These are phyloP conservation scores for Pseudopleuronectes americanus DNA, from an alignment of 2,797 vertebrate species.

Conservation along the genomic window DNA sequence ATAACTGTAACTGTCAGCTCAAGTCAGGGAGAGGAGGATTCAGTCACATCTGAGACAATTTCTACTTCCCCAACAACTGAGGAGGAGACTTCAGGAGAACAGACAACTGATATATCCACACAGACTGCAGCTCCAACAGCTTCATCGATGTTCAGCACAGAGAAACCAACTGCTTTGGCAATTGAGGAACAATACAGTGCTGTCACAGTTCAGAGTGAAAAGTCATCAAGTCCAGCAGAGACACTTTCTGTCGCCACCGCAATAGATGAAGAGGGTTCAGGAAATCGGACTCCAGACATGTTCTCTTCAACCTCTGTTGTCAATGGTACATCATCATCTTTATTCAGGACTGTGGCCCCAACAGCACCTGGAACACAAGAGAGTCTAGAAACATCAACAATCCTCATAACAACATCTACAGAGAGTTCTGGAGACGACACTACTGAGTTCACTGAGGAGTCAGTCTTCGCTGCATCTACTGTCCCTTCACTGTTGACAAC, in stretches of 20 bases:
- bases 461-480: background rate
- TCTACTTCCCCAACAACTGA: background rate
- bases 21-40: background rate
- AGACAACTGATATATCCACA: background rate
- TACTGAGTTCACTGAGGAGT: background rate
- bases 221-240: background rate
- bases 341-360: background rate
- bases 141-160: conserved; percentile 30
- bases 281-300: conserved; percentile 4
- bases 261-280: conserved; percentile 32
- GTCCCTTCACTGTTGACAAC: background rate
- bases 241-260: background rate
- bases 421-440: conserved; percentile 20
- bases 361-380: background rate
- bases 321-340: background rate
- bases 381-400: background rate
- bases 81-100: background rate
- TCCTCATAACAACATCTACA: background rate
- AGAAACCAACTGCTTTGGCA: conserved; percentile 11
- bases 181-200: background rate
- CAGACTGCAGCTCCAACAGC: background rate
- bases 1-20: background rate
- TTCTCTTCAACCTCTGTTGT: background rate
- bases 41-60: background rate
- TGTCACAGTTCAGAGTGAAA: conserved; percentile 1